A percentile compares a stretch with the other conserved stretches of the same genome.
phyloP scores from a whole-genome alignment of 2,888 invertebrate genomes.

The Vanessa cardui region DNA sequence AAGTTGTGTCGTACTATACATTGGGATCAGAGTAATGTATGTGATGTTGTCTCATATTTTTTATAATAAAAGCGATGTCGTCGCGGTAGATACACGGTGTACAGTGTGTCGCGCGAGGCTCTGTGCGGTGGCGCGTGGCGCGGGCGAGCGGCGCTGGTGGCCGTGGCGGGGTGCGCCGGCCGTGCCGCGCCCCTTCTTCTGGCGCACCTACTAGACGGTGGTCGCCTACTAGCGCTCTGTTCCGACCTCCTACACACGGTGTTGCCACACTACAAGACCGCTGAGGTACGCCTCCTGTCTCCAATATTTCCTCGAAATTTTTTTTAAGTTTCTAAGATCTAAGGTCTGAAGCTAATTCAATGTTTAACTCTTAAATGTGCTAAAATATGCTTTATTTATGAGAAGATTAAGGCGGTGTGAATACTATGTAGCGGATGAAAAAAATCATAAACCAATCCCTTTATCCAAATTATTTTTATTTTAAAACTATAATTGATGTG shows the following conservation, averaged over 20 bases:
- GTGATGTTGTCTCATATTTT: too few relatives aligned
- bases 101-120: slow-evolving; percentile 78
- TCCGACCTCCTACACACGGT: slow-evolving; percentile 91
- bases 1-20: too few relatives aligned
- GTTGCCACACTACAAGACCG: slow-evolving; percentile 91
- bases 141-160: slow-evolving; percentile 87
- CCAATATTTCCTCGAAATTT: too few relatives aligned
- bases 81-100: slow-evolving; percentile 84
- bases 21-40: too few relatives aligned
- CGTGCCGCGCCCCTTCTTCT: slow-evolving; percentile 86
- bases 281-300: slow-evolving; percentile 85
- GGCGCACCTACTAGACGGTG: slow-evolving; percentile 88
- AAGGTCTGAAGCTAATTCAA: not conserved
- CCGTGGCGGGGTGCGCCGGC: slow-evolving; percentile 90
- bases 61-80: too few relatives aligned
- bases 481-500: too few relatives aligned
- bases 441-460: too few relatives aligned
- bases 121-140: slow-evolving; percentile 81
- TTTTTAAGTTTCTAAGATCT: not conserved
- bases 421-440: not conserved
- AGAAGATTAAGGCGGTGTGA: not conserved
- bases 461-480: too few relatives aligned
- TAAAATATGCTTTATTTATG: not conserved
- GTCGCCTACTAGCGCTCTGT: slow-evolving; percentile 89
- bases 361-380: not conserved